Conservation (phyloP, 2,113 vertebrate genomes). For the Xiphophorus couchianus region DNA sequence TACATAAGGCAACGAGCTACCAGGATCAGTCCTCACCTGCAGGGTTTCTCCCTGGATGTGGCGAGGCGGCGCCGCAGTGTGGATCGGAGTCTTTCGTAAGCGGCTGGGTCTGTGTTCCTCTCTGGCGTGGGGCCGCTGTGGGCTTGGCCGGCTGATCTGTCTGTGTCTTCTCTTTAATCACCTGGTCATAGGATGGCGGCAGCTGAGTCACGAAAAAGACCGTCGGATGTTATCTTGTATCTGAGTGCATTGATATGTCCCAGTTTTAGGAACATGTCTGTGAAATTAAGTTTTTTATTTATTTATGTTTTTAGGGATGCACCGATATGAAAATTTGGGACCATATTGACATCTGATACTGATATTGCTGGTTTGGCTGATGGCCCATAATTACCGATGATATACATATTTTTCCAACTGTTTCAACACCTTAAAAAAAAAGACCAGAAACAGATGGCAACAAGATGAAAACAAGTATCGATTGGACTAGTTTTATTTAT, state of each 20-base stretch:
- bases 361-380: too few relatives aligned
- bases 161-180: constrained; percentile 92
- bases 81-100: constrained; percentile 75
- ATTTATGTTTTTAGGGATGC: background rate
- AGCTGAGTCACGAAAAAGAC: constrained; percentile 78
- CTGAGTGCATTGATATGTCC: background rate
- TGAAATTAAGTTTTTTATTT: background rate
- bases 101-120: constrained; percentile 90
- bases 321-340: too few relatives aligned
- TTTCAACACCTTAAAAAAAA: too few relatives aligned
- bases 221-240: constrained; percentile 4
- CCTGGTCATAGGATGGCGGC: constrained; percentile 94
- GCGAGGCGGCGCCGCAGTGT: constrained; percentile 72
- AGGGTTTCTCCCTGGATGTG: constrained; percentile 61
- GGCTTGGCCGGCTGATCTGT: constrained; percentile 85
- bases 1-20: background rate
- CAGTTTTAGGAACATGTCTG: background rate
- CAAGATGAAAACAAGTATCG: too few relatives aligned
- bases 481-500: too few relatives aligned
- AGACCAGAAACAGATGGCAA: too few relatives aligned
- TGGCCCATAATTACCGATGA: too few relatives aligned
- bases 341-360: too few relatives aligned
- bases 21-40: constrained; percentile 44
- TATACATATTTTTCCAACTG: too few relatives aligned
- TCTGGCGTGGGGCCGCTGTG: constrained; percentile 81